phyloP scores from a whole-genome alignment of 2,888 invertebrate species.

The Deilephila porcellus region DNA sequence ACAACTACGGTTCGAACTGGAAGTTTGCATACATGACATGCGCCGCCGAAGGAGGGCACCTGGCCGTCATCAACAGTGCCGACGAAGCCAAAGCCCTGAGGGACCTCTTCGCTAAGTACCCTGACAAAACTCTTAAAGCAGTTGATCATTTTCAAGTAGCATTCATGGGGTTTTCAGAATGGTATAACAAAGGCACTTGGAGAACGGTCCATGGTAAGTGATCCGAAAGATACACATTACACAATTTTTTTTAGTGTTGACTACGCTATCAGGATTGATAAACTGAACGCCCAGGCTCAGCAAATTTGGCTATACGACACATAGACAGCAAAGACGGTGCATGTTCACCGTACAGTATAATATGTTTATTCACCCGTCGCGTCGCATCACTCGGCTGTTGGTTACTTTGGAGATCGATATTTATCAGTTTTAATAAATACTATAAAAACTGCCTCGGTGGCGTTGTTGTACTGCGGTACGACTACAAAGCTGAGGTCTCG shows the following conservation, averaged over 20 bases:
- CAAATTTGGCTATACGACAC: neutral
- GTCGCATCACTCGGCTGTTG: no score
- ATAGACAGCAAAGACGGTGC: no score
- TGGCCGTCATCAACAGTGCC: conserved; percentile 6
- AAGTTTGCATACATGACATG: neutral
- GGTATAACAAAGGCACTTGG: neutral
- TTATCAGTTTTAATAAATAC: no score
- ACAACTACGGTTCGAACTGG: neutral
- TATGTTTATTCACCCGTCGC: no score
- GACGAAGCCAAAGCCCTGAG: neutral
- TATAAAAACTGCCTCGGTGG: no score
- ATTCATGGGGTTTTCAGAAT: neutral
- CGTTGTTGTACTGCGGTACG: no score
- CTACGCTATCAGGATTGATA: neutral
- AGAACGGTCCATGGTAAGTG: conserved; percentile 1
- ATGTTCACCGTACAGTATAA: no score
- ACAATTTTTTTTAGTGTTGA: neutral
- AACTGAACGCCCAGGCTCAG: neutral
- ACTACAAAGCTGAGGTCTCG: no score
- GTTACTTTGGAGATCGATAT: no score
- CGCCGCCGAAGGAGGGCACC: neutral
- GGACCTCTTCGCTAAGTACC: neutral
- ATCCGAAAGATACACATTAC: neutral
- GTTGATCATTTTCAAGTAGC: neutral
- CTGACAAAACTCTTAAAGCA: neutral